Conservation (phyloP, 2,888 invertebrate genomes). For the Sericinus montela region DNA sequence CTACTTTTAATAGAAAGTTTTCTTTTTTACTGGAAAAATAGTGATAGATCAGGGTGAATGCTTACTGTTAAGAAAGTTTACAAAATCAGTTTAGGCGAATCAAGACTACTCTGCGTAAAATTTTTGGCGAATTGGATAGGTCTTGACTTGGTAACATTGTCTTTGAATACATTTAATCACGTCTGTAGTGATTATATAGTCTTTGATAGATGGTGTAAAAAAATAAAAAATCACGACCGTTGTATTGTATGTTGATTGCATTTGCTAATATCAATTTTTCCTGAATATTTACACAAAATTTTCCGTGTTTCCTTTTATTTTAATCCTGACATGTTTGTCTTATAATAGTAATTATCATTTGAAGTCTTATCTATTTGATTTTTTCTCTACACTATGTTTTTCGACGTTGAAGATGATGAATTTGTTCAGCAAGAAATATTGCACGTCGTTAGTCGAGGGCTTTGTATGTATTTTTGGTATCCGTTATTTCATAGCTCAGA, state of each 20-base stretch:
- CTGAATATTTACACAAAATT: constrained; percentile 59
- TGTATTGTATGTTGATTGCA: constrained; percentile 63
- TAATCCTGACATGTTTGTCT: constrained; percentile 39
- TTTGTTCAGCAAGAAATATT: constrained; percentile 54
- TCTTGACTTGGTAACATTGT: too few relatives aligned
- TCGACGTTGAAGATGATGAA: constrained; percentile 51
- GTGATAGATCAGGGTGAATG: too few relatives aligned
- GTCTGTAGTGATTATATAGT: too few relatives aligned
- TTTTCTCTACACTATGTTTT: constrained; percentile 55
- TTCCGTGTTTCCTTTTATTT: constrained; percentile 40
- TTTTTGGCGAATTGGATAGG: too few relatives aligned
- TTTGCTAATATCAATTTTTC: constrained; percentile 56
- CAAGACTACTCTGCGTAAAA: too few relatives aligned
- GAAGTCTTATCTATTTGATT: constrained; percentile 28
- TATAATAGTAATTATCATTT: constrained; percentile 29
- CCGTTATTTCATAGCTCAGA: background rate
- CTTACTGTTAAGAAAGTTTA: too few relatives aligned
- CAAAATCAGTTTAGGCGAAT: too few relatives aligned
- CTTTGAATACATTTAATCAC: too few relatives aligned
- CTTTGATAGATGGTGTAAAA: constrained; percentile 21
- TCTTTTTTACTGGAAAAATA: too few relatives aligned
- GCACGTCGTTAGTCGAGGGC: constrained; percentile 55
- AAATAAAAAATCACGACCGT: constrained; percentile 51
- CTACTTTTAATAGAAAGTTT: too few relatives aligned
- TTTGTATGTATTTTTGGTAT: constrained; percentile 40